These are phyloP conservation scores for Gasteruption jaculator DNA, from an alignment of 2,888 invertebrate species.

Conservation along the genomic window DNA sequence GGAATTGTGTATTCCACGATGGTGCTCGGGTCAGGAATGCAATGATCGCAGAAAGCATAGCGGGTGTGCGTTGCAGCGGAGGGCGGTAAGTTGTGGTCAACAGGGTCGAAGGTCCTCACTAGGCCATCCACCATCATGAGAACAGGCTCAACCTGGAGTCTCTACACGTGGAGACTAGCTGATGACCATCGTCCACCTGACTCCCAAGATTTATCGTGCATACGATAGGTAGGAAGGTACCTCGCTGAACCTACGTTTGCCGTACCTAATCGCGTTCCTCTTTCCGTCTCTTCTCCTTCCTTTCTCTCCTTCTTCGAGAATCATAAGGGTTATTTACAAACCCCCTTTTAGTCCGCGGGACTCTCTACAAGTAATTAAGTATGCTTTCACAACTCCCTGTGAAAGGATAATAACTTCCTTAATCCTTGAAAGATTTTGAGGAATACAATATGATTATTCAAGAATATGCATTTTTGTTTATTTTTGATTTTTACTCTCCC, in stretches of 20 bases:
- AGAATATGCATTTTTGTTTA: conserved; percentile 1
- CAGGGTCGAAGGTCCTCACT: conserved; percentile 47
- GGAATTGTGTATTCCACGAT: conserved; percentile 40
- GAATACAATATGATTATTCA: conserved; percentile 1
- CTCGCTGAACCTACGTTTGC: conserved; percentile 22
- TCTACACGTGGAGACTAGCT: conserved; percentile 41
- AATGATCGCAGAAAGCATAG: conserved; percentile 31
- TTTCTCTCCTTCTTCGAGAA: no score
- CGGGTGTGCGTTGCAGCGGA: conserved; percentile 32
- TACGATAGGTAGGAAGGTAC: conserved; percentile 30
- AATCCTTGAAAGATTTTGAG: no score
- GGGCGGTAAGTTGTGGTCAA: conserved; percentile 43
- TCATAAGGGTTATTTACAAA: no score
- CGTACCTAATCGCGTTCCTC: conserved; percentile 25
- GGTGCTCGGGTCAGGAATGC: conserved; percentile 36
- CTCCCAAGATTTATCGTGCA: conserved; percentile 47
- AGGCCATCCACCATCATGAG: conserved; percentile 44
- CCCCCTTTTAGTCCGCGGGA: no score
- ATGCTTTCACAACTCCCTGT: no score
- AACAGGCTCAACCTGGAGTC: conserved; percentile 30
- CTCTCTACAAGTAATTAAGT: no score
- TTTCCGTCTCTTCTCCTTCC: conserved; percentile 8
- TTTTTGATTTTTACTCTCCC: conserved; percentile 8
- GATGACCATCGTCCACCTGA: conserved; percentile 51
- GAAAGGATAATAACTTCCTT: no score